Percentiles rank a stretch among this genome's conserved stretches.
phyloP scores from a whole-genome alignment of 2,113 vertebrate species.

The Erpornis zantholeuca region DNA sequence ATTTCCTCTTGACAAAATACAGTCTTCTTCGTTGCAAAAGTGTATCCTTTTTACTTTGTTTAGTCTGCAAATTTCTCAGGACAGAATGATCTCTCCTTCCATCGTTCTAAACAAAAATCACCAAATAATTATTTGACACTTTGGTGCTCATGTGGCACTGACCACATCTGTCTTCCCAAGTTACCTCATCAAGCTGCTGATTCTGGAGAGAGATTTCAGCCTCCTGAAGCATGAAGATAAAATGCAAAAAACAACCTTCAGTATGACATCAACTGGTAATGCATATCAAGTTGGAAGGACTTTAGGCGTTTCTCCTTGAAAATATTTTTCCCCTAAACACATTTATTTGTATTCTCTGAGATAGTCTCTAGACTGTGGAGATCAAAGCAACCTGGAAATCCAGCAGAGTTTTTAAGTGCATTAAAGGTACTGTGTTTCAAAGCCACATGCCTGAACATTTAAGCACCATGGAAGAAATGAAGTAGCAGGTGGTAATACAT shows the following conservation, averaged over 20 bases:
- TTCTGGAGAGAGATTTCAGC: not conserved
- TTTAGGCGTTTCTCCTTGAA: constrained; percentile 13
- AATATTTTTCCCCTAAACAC: not conserved
- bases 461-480: constrained; percentile 10
- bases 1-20: not conserved
- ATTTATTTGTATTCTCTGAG: constrained; percentile 18
- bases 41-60: not conserved
- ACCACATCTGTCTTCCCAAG: not conserved
- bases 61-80: not conserved
- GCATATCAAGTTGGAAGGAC: not conserved
- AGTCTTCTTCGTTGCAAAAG: not conserved
- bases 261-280: not conserved
- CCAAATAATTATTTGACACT: not conserved
- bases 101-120: not conserved
- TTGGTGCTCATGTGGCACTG: not conserved
- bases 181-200: not conserved
- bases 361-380: not conserved
- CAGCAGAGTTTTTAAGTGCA: constrained; percentile 11
- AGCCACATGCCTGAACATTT: constrained; percentile 10
- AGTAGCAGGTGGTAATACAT: constrained; percentile 15
- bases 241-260: not conserved
- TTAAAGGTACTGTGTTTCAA: not conserved
- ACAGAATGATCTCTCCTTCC: not conserved
- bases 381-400: constrained; percentile 49
- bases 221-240: constrained; percentile 20